Base-by-base conservation (phyloP, 2,888 invertebrate species). In the Melipona bicolor region DNA sequence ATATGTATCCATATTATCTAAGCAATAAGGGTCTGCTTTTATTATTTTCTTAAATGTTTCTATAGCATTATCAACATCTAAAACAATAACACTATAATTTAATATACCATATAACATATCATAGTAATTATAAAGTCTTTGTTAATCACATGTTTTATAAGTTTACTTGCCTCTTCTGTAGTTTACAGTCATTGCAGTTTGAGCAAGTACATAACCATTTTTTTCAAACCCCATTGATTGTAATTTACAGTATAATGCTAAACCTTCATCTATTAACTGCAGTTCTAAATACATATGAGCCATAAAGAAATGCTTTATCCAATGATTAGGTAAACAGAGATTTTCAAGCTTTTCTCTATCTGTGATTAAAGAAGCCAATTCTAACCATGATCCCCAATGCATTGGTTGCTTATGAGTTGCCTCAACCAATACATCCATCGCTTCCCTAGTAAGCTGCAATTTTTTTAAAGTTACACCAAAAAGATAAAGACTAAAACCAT, bases 1-100 rank as follows among this genome's bases (percentile, higher is more conserved):
- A 94, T 98, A 99, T 0, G 98, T 98, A 95, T 99, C 99, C 96
- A 99, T 97, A 94, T 99, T 98, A 92, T 99, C 99, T 59, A 99
- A 95, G 65, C 99, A 96, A 94, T 97, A 99, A 0, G 99, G 99
- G 95, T 99, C 99, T 90, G 96, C 95, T 90, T 97, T 96, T 89
- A 97, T 97, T 50, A 99, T 95, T 85, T 97, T 96, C 92, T 97
- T 96, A 93, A 99, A 99, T 72, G 97, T 96, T 85, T 97, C 96
- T 77, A 99, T 97, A 0, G 99, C 98, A 90, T 97, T 97, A 91
- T 98, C 98, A 32, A 98, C 97, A 95, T 99, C 99, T 98, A 94
- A 54, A 87, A 79, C 19, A 52, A 71, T 69, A 62, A 75, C 36
- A 54, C 3, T 32, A 49, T 32, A 52, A 15, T 11, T 24, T 43